phyloP scores from a whole-genome alignment of 2,888 invertebrate genomes.

The Tachina lurida region DNA sequence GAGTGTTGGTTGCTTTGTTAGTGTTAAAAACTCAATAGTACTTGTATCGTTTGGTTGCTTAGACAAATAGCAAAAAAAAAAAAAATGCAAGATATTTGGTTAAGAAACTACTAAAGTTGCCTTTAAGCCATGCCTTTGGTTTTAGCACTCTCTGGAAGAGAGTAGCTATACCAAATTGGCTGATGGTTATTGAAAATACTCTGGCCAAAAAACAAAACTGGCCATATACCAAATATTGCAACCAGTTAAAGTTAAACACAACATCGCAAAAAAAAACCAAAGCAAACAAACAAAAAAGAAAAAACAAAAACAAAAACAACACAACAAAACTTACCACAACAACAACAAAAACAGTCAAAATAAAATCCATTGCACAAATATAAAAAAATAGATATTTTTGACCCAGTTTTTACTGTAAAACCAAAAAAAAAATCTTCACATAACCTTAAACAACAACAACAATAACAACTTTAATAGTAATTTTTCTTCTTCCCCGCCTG shows the following conservation, averaged over 20 bases:
- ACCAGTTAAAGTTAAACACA: conserved; percentile 44
- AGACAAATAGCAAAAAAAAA: conserved; percentile 31
- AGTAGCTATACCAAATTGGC: conserved; percentile 68
- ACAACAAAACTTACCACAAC: conserved; percentile 13
- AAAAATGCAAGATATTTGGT: conserved; percentile 44
- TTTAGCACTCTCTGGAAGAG: conserved; percentile 61
- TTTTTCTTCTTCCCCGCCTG: conserved; percentile 52
- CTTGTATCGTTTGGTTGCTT: conserved; percentile 37
- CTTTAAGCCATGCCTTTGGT: conserved; percentile 64
- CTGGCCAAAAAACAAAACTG: conserved; percentile 27
- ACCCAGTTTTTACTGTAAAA: conserved; percentile 58
- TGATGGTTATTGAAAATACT: conserved; percentile 53
- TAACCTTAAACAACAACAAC: neutral
- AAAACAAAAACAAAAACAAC: conserved; percentile 20
- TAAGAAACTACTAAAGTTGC: conserved; percentile 40
- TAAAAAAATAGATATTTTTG: conserved; percentile 37
- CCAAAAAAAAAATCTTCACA: neutral
- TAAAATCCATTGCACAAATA: conserved; percentile 48
- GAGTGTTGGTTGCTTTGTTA: conserved; percentile 18
- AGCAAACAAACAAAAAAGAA: conserved; percentile 35
- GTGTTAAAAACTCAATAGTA: conserved; percentile 32
- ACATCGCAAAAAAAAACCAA: conserved; percentile 31
- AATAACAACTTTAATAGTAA: conserved; percentile 1
- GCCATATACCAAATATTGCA: conserved; percentile 41
- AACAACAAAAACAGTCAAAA: conserved; percentile 46